These are phyloP conservation scores for Actinemys pallida DNA, from an alignment of 2,113 vertebrate genomes.

Conservation along the genomic window DNA sequence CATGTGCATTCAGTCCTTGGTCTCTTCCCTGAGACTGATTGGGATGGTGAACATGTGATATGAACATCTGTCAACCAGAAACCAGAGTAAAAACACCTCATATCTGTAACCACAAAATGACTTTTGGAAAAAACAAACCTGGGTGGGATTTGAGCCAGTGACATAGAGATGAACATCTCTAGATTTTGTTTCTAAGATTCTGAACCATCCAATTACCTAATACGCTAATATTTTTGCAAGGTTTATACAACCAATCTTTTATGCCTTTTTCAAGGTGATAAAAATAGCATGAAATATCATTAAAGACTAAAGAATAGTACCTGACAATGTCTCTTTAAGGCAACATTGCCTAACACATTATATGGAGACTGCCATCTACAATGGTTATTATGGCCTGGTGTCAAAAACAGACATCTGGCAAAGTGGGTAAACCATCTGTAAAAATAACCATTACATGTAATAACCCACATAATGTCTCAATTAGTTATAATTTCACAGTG, in stretches of 20 bases:
- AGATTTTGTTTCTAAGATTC: neutral
- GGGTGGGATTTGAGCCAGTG: neutral
- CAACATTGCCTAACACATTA: constrained; percentile 2
- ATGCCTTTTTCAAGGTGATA: neutral
- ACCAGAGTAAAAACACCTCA: neutral
- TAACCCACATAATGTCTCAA: constrained; percentile 54
- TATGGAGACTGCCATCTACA: constrained; percentile 16
- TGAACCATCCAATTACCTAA: neutral
- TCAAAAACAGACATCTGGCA: constrained; percentile 57
- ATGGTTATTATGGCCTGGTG: constrained; percentile 14
- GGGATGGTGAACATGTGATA: neutral
- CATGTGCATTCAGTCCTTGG: neutral
- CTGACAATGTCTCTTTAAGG: neutral
- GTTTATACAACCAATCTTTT: neutral
- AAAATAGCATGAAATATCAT: neutral
- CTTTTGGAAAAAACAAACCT: neutral
- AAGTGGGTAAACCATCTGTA: constrained; percentile 56
- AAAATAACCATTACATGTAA: constrained; percentile 51
- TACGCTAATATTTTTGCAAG: neutral
- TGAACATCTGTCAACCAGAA: neutral
- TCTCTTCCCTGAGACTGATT: neutral
- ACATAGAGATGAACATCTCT: neutral
- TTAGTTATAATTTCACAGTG: constrained; percentile 45
- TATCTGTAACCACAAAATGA: accelerated
- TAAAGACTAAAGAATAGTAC: neutral